Evolutionary conservation across 2,888 invertebrate species (phyloP), one percentile per base, ranked within the genome.

Genomic region (Drosophila buzzatii): DNA sequence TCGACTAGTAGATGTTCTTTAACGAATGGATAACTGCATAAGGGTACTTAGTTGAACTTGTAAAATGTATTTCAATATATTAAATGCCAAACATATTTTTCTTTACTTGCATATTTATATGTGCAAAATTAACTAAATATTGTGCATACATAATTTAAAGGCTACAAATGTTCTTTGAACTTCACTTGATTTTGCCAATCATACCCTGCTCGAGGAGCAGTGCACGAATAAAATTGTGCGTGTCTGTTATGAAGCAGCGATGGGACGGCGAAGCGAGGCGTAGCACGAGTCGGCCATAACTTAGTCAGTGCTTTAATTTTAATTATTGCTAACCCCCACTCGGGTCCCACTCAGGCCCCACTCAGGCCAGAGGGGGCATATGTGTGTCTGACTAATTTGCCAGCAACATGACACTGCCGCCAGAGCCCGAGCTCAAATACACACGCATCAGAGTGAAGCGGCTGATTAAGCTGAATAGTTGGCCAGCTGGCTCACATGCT

Each of bases 271-370:
- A 12, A 35, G 33, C 3, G 9, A 31, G 42, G 44, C 16, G 31
- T 27, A 64, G 68, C 51, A 47, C 52, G 58, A 64, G 70, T 51
- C 45, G 77, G 65, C 71, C 70, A 79, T 79, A 88, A 81, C 66
- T 85, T 88, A 81, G 85, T 75, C 74, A 71, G 74, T 79, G 85
- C 83, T 83, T 85, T 88, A 85, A 85, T 85, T 85, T 88, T 85
- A 85, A 85, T 85, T 85, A 88, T 81, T 71, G 76, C 80, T 62
- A 39, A 53, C 39, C 41, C 55, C 27, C 55, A 23, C 42, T 63
- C 47, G 8, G 31, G 58, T 58, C 27, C 53, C 55, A 31, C 45
- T 63, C 47, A 27, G 44, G 56, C 62, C 63, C 49, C 55, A 23
- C 42, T 63, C 47, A 16, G 37, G 58, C 62, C 27, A 45, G 41